These are phyloP conservation scores for Cavia aperea DNA, from an alignment of 2,113 vertebrate genomes.

Conservation along the genomic window DNA sequence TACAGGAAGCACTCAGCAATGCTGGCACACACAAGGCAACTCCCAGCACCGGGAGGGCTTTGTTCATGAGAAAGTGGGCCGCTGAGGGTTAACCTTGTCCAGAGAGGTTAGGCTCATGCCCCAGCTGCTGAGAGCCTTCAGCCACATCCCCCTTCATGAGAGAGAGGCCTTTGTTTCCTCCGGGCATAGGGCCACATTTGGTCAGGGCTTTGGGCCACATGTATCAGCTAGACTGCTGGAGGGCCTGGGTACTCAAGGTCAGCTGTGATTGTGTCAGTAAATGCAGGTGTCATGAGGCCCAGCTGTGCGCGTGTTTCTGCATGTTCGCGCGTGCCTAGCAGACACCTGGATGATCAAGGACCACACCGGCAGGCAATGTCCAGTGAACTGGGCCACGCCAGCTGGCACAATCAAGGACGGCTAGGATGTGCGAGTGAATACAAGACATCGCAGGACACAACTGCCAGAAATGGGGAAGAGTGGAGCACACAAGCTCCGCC, in stretches of 20 bases:
- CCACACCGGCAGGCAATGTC: not conserved
- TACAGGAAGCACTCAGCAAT: not conserved
- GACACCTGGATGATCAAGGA: not conserved
- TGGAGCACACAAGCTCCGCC: not conserved
- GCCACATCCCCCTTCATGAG: not conserved
- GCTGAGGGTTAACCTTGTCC: not conserved
- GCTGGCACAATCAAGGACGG: not conserved
- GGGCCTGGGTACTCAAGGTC: not conserved
- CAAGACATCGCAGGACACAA: not conserved
- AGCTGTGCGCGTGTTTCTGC: not conserved
- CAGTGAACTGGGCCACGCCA: not conserved
- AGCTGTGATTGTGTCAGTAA: not conserved
- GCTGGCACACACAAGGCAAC: not conserved
- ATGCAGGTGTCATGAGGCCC: too few species aligned
- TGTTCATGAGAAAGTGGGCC: not conserved
- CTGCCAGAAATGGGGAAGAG: not conserved
- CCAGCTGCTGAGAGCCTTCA: not conserved
- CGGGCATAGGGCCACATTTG: not conserved
- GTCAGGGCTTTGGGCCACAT: not conserved
- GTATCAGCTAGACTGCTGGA: not conserved
- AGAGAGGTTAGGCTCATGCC: not conserved
- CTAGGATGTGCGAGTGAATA: not conserved
- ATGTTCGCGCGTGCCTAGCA: too few species aligned
- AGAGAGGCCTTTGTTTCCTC: not conserved
- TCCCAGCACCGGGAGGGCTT: too few species aligned